Percentiles rank a stretch among this genome's conserved stretches.
These are phyloP conservation scores for Lypha dubia DNA, from an alignment of 2,888 invertebrate species.

Conservation along the genomic window DNA sequence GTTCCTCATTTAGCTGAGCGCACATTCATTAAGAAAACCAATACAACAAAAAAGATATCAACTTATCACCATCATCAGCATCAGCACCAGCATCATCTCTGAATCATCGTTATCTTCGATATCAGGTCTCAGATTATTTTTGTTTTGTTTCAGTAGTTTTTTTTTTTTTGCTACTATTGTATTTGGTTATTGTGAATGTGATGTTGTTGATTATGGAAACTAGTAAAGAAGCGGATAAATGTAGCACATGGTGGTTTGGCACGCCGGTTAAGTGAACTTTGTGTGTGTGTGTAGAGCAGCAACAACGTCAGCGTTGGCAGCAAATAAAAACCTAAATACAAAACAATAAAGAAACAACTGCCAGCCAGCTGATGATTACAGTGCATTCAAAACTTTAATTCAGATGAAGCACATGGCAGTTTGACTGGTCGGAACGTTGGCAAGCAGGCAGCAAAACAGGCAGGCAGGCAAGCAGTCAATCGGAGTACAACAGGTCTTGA, in stretches of 20 bases:
- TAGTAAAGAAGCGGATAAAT: conserved; percentile 67
- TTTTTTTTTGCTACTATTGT: conserved; percentile 43
- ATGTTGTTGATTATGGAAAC: conserved; percentile 69
- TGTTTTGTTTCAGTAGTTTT: background rate
- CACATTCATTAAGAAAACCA: conserved; percentile 38
- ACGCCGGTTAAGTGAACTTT: conserved; percentile 61
- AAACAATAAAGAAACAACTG: conserved; percentile 49
- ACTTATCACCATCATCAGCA: conserved; percentile 26
- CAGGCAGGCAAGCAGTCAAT: conserved; percentile 23
- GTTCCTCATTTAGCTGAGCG: background rate
- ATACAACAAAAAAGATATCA: conserved; percentile 44
- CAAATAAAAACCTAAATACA: conserved; percentile 49
- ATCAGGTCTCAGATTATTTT: conserved; percentile 56
- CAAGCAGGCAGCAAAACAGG: conserved; percentile 34
- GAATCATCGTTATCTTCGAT: conserved; percentile 54
- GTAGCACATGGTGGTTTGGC: conserved; percentile 71
- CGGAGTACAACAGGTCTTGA: conserved; percentile 65
- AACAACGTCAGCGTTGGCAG: conserved; percentile 41
- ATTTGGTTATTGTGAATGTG: conserved; percentile 48
- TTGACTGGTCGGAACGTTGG: conserved; percentile 72
- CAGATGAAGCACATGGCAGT: conserved; percentile 73
- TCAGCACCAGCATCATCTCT: conserved; percentile 41
- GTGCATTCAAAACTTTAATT: conserved; percentile 72
- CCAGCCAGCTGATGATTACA: conserved; percentile 70
- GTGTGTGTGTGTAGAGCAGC: conserved; percentile 54